Evolutionary conservation across 2,888 invertebrate species (phyloP).

Genomic region (Neoascia interrupta): DNA sequence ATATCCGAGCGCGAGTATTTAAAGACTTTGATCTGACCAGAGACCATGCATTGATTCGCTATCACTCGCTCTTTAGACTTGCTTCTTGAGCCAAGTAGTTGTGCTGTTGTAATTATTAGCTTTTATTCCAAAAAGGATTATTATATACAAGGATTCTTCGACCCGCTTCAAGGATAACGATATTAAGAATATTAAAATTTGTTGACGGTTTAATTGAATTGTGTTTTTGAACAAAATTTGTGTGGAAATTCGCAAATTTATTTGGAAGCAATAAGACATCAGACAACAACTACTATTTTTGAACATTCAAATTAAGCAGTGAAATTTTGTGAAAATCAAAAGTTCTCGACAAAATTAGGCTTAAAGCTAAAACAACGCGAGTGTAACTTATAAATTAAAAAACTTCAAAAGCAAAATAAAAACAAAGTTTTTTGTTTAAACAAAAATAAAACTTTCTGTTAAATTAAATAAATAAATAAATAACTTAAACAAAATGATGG

Average conservation of each 20-base stretch:
- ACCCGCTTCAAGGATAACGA: slow-evolving; percentile 55
- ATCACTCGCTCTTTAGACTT: slow-evolving; percentile 84
- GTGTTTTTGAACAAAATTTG: slow-evolving; percentile 43
- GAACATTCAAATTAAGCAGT: slow-evolving; percentile 59
- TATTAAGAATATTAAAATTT: slow-evolving; percentile 55
- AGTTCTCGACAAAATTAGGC: slow-evolving; percentile 55
- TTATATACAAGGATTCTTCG: slow-evolving; percentile 70
- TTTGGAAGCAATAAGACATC: slow-evolving; percentile 65
- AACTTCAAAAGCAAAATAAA: slow-evolving; percentile 7
- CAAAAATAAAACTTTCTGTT: slow-evolving; percentile 73
- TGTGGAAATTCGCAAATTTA: slow-evolving; percentile 43
- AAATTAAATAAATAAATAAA: slow-evolving; percentile 73
- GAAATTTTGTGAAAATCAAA: slow-evolving; percentile 63
- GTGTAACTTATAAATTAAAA: slow-evolving; percentile 47
- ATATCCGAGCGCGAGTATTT: slow-evolving; percentile 80
- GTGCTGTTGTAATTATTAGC: slow-evolving; percentile 79
- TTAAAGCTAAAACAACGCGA: slow-evolving; percentile 44
- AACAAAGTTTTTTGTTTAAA: slow-evolving; percentile 57
- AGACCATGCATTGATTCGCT: slow-evolving; percentile 86
- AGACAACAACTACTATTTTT: slow-evolving; percentile 61
- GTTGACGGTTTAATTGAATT: slow-evolving; percentile 35
- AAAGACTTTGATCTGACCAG: slow-evolving; percentile 84
- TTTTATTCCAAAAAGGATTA: slow-evolving; percentile 68
- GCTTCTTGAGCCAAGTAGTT: slow-evolving; percentile 77
- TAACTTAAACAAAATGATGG: slow-evolving; percentile 85